Evolutionary conservation across 2,888 invertebrate species (phyloP), one percentile per base, ranked within the genome.

Genomic region (Drosophila yooni): DNA sequence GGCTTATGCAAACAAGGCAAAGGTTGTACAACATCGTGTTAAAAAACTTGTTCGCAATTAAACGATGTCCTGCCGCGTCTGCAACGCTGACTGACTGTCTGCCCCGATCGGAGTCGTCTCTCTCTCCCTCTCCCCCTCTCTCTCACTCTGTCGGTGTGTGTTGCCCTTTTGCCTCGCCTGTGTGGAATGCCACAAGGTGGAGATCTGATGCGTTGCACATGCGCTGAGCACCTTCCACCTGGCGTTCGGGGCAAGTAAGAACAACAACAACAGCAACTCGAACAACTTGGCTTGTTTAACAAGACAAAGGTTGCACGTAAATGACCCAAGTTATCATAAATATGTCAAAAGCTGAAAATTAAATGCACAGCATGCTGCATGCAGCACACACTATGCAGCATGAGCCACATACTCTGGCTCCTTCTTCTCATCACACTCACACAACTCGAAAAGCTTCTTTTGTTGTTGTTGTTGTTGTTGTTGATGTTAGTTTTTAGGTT

Each of bases 321-420:
- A 92, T 92, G 92, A 92, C 93, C 92, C 92, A 89, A 89, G 91
- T 91, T 90, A 92, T 92, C 92, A 92, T 92, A 92, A 92, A 92
- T 91, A 92, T 92, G 92, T 92, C 92, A 92, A 92, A 89, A 91
- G 89, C 76, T 91, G 86, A 86, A 92, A 92, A 93, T 92, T 90
- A 92, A 91, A 92, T 87, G 91, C 92, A 83, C 92, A 91, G 88
- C 91, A 88, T 82, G 91, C 73, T 58, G 61, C 59, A 58, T 63
- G 50, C 58, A 57, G 74, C 64, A 53, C 46, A 46, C 46, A 46
- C 46, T 46, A 46, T 74, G 63, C 65, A 31, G 40, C 74, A 63
- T 65, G 54, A 54, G 52, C 54, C 53, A 15, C 58, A 56, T n/a
- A 40, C 74, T 18, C 21, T 27, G 31, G 48, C 70, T 34, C 27